These are phyloP conservation scores for Drosophila subobscura DNA, from an alignment of 1,140 invertebrate genomes.

Conservation along the genomic window DNA sequence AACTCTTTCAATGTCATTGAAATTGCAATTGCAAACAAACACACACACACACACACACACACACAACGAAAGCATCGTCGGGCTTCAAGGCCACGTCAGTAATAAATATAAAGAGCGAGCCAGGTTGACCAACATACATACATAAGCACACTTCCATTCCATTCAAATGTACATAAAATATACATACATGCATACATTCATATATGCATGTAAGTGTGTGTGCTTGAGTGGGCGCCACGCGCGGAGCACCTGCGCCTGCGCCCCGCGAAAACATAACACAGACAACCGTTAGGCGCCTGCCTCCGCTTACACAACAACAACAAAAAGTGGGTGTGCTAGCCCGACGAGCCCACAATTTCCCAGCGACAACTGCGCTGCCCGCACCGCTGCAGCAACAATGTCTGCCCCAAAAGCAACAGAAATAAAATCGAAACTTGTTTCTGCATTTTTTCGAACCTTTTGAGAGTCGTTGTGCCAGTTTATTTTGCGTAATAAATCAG, in stretches of 20 bases:
- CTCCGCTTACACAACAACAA: constrained; percentile 56
- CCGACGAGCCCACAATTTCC: constrained; percentile 65
- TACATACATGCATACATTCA: constrained; percentile 11
- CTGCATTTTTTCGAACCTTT: constrained; percentile 52
- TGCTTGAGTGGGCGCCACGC: background rate
- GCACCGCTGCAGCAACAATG: constrained; percentile 3
- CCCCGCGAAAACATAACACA: constrained; percentile 18
- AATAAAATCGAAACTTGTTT: constrained; percentile 59
- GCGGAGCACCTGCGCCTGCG: constrained; percentile 7
- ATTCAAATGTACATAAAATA: constrained; percentile 1
- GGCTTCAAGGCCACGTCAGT: constrained; percentile 58
- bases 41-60: constrained; percentile 10
- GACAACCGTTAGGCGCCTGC: constrained; percentile 52
- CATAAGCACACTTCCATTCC: no score
- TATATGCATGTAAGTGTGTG: constrained; percentile 14
- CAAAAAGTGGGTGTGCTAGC: constrained; percentile 66
- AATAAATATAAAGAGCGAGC: constrained; percentile 5
- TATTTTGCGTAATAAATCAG: constrained; percentile 65
- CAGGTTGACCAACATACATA: constrained; percentile 62
- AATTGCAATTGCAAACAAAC: constrained; percentile 63
- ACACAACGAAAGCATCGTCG: constrained; percentile 3
- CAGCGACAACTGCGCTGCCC: constrained; percentile 9
- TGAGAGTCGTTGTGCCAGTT: constrained; percentile 58
- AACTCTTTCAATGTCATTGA: constrained; percentile 74
- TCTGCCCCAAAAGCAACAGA: constrained; percentile 18